Base-by-base conservation (phyloP, 2,888 invertebrate genomes). In the Lobophora halterata region DNA sequence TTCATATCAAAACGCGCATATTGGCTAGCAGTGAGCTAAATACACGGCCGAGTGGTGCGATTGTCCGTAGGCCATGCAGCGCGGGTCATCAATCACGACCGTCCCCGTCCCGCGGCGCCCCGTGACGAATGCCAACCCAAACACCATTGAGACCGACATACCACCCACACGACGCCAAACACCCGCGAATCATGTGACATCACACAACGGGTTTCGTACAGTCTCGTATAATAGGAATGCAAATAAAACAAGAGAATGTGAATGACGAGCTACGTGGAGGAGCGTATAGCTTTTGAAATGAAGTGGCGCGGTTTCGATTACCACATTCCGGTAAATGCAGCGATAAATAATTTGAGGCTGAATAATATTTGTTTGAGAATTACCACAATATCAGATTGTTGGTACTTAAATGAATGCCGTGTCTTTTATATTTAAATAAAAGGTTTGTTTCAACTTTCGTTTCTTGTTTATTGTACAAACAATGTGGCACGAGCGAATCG, bases 71-170 rank as follows among this genome's bases (percentile, higher is more conserved):
- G 36, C 41, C 42, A 26, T 39, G 38, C 29, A 35, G 56, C 55
- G 41, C 50, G 52, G 65, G 68, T 71, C 79, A 86, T 86, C 83
- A 83, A 85, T 86, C 85, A 85, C 63, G 58, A 38, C 46, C 42
- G 58, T 39, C 46, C 42, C 43, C 49, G 49, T 52, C 49, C 53
- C 58, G 46, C 52, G 54, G 55, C 52, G 78, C 79, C 81, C 81
- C 80, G 75, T 81, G 83, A 86, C 86, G 82, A 82, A 86, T 83
- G 74, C 79, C 78, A 81, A 72, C 71, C 74, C 79, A 83, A 86
- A 87, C 85, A 86, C 76, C 70, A 80, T 82, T 82, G 82, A 80
- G 66, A 65, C 61, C 61, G 55, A 70, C 42, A 34, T 67, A 64
- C 83, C 85, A 83, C 83, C 80, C 82, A 81, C 79, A 66, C 59